A percentile compares a stretch with the other conserved stretches of the same genome.
phyloP scores from a whole-genome alignment of 1,140 invertebrate genomes.

The Heliconius hewitsoni region DNA sequence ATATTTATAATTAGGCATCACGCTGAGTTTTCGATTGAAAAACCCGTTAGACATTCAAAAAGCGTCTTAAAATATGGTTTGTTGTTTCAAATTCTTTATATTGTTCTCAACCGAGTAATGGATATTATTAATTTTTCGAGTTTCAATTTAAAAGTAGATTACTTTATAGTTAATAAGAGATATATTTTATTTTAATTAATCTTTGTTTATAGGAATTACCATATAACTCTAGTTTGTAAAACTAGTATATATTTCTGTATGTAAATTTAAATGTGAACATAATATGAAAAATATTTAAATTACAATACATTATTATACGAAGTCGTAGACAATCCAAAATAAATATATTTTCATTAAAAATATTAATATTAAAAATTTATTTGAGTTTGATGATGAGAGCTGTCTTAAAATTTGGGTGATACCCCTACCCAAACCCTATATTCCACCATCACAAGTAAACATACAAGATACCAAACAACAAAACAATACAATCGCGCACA shows the following conservation, averaged over 20 bases:
- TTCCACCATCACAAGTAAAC: slow-evolving; percentile 26
- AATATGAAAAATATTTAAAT: background rate
- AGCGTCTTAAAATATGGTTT: slow-evolving; percentile 50
- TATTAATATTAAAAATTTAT: too few species aligned
- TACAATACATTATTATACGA: too few species aligned
- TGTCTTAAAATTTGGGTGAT: background rate
- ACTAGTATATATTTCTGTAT: background rate
- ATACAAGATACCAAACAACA: slow-evolving; percentile 45
- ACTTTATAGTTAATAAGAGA: background rate
- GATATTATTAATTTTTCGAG: slow-evolving; percentile 34
- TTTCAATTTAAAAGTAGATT: slow-evolving; percentile 32
- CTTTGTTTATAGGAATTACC: background rate
- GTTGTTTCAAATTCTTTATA: slow-evolving; percentile 39
- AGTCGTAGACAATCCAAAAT: too few species aligned
- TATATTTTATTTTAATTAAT: background rate
- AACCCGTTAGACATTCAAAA: slow-evolving; percentile 46
- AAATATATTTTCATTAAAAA: too few species aligned
- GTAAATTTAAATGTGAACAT: background rate
- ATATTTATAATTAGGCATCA: slow-evolving; percentile 66
- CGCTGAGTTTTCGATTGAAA: slow-evolving; percentile 69
- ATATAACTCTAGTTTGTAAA: background rate
- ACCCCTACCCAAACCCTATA: slow-evolving; percentile 7
- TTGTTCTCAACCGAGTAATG: slow-evolving; percentile 36
- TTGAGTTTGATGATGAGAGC: too few species aligned
- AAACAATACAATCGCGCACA: slow-evolving; percentile 69